Evolutionary conservation across 1,140 invertebrate genomes (phyloP), one percentile per base, ranked within the genome.

Genomic region (Lasioglossum baleicum): DNA sequence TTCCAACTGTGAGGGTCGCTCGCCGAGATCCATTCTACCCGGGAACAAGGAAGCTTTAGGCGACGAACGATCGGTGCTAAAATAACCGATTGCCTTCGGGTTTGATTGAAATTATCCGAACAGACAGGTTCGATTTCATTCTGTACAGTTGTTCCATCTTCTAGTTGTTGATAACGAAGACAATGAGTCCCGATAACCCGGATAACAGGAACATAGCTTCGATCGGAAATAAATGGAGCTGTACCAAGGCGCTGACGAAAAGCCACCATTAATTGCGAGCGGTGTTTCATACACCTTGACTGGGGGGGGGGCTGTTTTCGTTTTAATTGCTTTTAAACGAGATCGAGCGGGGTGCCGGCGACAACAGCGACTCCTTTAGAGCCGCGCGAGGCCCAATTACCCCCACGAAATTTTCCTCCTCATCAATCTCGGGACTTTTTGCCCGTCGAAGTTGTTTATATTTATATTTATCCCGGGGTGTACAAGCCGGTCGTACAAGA

Each of bases 391-490:
- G 48, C 77, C 78, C 88, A 89, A 89, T 89, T 89, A 89, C 76
- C 83, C 82, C 42, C 51, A 48, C 64, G 79, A 85, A 83, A 89
- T 88, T 83, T 80, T 77, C 79, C 83, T 86, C 70, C 85, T 85
- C 89, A 88, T 90, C 81, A 90, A 90, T 88, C 88, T 89, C 87
- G 66, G 8, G 58, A 81, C 58, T 85, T 85, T 72, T 73, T 61
- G 69, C 61, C 61, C 80, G 60, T 40, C 80, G 75, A 82, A 75
- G 74, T 89, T 89, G 88, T 89, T 89, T 90, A 90, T 90, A 85
- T 90, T 89, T 90, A 90, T 89, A 88, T 86, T 90, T 87, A 87
- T 88, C 85, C 75, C 83, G 31, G 31, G 15, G 68, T 74, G 76
- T 82, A 87, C 75, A 86, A 82, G 86, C 72, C 74, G 67, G 68